A percentile compares a stretch with the other conserved stretches of the same genome.
These are phyloP conservation scores for Parazoanthus atlanticus DNA, from an alignment of 92 coral and sea anemone genomes.

Conservation along the genomic window DNA sequence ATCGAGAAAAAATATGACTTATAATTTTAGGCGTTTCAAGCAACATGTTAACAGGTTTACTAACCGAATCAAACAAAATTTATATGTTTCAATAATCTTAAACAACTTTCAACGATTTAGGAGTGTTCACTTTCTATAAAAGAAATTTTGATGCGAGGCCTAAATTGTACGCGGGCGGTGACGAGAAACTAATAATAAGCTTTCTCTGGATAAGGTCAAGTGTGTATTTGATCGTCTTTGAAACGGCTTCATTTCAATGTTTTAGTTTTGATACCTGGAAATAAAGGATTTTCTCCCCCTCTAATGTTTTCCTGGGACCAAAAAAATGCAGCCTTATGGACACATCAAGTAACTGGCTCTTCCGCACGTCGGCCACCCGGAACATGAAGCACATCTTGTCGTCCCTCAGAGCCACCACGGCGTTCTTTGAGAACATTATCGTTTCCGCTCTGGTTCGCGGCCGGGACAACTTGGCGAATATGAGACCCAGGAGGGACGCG, in stretches of 20 bases:
- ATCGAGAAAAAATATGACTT: too few species aligned
- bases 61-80: too few species aligned
- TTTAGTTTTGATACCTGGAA: slow-evolving; percentile 53
- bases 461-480: slow-evolving; percentile 96
- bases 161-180: too few species aligned
- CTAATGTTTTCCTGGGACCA: slow-evolving; percentile 62
- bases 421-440: slow-evolving; percentile 78
- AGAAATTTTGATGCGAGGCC: too few species aligned
- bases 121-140: too few species aligned
- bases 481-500: slow-evolving; percentile 91
- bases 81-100: too few species aligned
- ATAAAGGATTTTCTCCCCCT: slow-evolving; percentile 70
- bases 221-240: background rate
- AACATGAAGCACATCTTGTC: slow-evolving; percentile 73
- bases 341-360: slow-evolving; percentile 89
- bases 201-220: background rate
- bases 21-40: too few species aligned
- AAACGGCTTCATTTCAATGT: background rate
- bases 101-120: too few species aligned
- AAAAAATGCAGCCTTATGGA: slow-evolving; percentile 76
- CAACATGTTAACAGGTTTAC: too few species aligned
- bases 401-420: slow-evolving; percentile 78
- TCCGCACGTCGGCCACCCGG: slow-evolving; percentile 94
- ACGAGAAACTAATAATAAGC: too few species aligned
- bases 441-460: slow-evolving; percentile 95